A percentile compares a stretch with the other conserved stretches of the same genome.
phyloP scores from a whole-genome alignment of 2,888 invertebrate species.

The Mystacides longicornis region DNA sequence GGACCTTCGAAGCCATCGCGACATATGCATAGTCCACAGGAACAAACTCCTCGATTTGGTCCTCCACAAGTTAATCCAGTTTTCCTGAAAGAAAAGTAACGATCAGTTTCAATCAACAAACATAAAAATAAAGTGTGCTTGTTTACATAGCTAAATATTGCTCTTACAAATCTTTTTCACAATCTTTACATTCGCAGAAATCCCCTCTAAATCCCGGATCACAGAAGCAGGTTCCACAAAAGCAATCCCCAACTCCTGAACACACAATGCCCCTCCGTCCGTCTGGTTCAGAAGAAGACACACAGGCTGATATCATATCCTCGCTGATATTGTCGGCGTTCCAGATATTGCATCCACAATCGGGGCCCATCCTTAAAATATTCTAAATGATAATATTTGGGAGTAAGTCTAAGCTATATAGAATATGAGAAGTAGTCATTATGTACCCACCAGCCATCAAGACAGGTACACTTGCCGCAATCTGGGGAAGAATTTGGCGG shows the following conservation, averaged over 20 bases:
- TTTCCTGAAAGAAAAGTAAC: conserved; percentile 9
- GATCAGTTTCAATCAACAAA: not conserved
- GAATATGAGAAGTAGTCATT: not conserved
- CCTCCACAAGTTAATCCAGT: conserved; percentile 49
- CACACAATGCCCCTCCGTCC: conserved; percentile 40
- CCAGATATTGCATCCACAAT: conserved; percentile 44
- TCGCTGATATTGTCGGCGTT: not conserved
- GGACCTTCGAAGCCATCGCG: conserved; percentile 50
- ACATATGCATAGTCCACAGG: conserved; percentile 68
- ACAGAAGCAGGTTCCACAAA: conserved; percentile 70
- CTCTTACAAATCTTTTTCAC: conserved; percentile 29
- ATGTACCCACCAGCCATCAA: conserved; percentile 52
- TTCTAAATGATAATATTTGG: not conserved
- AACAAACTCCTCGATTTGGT: conserved; percentile 61
- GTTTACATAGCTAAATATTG: not conserved
- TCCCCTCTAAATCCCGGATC: conserved; percentile 50
- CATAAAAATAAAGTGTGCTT: not conserved
- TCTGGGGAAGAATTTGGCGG: conserved; percentile 49
- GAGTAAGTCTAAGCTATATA: too few relatives aligned
- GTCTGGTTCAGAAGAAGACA: not conserved
- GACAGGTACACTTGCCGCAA: conserved; percentile 59
- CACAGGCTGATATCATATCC: not conserved
- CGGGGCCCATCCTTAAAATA: conserved; percentile 44
- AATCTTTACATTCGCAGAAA: conserved; percentile 57
- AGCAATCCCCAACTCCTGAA: conserved; percentile 68